Evolutionary conservation across 2,797 vertebrate species (phyloP), one percentile per base, ranked within the genome.

Genomic region (Graptemys geographica): DNA sequence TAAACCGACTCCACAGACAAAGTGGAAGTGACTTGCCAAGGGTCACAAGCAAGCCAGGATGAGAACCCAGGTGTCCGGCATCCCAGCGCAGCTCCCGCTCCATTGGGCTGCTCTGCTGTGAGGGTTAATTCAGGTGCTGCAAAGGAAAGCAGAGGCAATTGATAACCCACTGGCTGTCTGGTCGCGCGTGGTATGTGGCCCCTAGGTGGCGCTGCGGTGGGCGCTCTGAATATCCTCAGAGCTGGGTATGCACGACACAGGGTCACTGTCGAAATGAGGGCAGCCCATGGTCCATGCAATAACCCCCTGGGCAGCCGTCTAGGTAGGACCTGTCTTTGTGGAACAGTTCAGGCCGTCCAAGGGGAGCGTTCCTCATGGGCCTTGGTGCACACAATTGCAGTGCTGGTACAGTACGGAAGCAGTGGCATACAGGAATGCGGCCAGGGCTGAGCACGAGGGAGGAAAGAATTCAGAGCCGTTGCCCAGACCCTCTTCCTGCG

Each of bases 41-140:
- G 31, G 13, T 62, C 31, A 62, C 59, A 62, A 62, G 59, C 59
- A 16, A 33, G 59, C 59, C 31, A 33, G 59, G 31, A 33, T 31
- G 31, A 62, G 28, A 31, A 15, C 28, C 13, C 59, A 15, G 59
- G 59, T 33, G 57, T 62, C 59, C 8, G 31, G 59, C 28, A 33
- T 56, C 44, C n/a, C 52, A n/a, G 33, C 5, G 1, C 11, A 6
- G 69, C 51, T 28, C n/a, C 7, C 0, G 3, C 51, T 28, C 21
- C 83, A 10, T 7, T 0, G 0, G 25, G 76, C 62, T 11, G 31
- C 11, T 5, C 1, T 47, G 28, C 18, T 0, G 0, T 4, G 3
- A 31, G 7, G 5, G n/a, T 37, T 93, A 6, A 69, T 90, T 72
- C n/a, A 51, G 74, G 15, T 16, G n/a, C 21, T 16, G 57, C 57